Conservation (phyloP, 2,797 vertebrate genomes). For the Channa striata region DNA sequence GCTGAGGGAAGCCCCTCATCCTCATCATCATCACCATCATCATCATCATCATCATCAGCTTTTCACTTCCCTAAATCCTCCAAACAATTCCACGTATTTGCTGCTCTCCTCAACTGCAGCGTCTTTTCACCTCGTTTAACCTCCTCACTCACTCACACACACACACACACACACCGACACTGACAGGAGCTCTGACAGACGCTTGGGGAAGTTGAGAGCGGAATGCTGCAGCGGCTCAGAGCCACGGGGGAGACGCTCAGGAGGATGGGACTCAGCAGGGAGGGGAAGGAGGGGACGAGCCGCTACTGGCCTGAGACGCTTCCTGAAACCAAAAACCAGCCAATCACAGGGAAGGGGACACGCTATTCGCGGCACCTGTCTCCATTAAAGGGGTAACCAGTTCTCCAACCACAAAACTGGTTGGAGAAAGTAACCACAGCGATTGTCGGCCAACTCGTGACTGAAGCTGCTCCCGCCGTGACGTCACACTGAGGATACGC, state of each 20-base stretch:
- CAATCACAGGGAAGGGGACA: conserved; percentile 44
- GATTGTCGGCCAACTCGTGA: no score
- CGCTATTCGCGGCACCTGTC: conserved; percentile 27
- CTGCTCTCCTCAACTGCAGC: neutral
- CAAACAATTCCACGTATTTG: neutral
- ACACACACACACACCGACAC: neutral
- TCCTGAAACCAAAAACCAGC: conserved; percentile 9
- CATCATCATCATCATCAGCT: conserved; percentile 14
- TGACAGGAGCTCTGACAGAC: neutral
- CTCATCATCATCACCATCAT: conserved; percentile 31
- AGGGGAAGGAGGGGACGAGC: neutral
- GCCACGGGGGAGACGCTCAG: conserved; percentile 15
- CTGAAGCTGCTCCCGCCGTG: no score
- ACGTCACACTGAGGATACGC: no score
- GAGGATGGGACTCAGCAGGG: conserved; percentile 23
- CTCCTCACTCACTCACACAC: conserved; percentile 19
- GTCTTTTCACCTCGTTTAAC: neutral
- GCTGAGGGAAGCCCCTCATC: conserved; percentile 54
- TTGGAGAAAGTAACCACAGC: no score
- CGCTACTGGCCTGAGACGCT: neutral
- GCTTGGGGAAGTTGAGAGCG: neutral
- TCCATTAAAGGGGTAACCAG: conserved; percentile 32
- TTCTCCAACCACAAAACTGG: no score
- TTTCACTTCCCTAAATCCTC: conserved; percentile 10
- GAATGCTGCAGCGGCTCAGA: conserved; percentile 35